Evolutionary conservation across 2,113 vertebrate species (phyloP), one percentile per base, ranked within the genome.

Genomic region (Heterochromis multidens): DNA sequence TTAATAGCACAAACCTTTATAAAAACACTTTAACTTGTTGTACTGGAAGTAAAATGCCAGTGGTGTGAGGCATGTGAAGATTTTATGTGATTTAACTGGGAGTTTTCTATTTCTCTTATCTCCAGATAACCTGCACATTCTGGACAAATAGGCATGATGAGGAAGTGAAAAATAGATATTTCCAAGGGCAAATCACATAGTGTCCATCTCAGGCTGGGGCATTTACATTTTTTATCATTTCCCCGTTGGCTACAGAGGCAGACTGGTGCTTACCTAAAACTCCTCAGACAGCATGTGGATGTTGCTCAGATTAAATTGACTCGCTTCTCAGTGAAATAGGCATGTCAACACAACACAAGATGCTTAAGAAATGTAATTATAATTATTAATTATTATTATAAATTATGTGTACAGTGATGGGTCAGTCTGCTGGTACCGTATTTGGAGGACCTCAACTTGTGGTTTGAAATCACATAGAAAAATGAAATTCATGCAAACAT

Each of bases 191-290:
- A 91, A 90, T 91, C 86, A 72, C 87, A 40, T 88, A 62, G 54
- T 7, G 79, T 87, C 82, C 76, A 63, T 84, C 79, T 87, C 40
- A 31, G 89, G 81, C n/a, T 14, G 43, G 87, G 72, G 85, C 46
- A 9, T 84, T 90, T 95, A 90, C 94, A 96, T 95, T 94, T 95
- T 94, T 93, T 84, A 95, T 95, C 57, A 88, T 57, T 43, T 27
- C 74, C 85, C 92, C 92, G 84, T 89, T 91, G 95, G 94, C 92
- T 82, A 93, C 72, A 57, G 63, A 87, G 79, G 67, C 56, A 90
- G 87, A 87, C 77, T 89, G 91, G 86, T 91, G 60, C 80, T 81
- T 89, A 23, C 40, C 58, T 62, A 88, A 91, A 93, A 88, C 82
- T 62, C 87, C 77, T 77, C 52, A 49, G 84, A 91, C 88, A 92